A percentile compares a stretch with the other conserved stretches of the same genome.
phyloP scores from a whole-genome alignment of 2,113 vertebrate genomes.

The Uropsilus gracilis region DNA sequence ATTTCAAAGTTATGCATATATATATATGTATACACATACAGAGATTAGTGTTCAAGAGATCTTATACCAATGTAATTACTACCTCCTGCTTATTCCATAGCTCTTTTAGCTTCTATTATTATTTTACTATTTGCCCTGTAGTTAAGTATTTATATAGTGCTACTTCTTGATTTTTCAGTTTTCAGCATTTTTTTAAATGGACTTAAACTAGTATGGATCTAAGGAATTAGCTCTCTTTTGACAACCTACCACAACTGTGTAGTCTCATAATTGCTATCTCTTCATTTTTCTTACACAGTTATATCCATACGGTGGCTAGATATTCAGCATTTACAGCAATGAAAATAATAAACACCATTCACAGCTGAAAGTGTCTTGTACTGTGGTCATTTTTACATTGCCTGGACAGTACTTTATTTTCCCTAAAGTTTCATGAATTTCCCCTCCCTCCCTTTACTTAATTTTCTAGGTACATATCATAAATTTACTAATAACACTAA shows the following conservation, averaged over 20 bases:
- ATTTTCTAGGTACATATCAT: background rate
- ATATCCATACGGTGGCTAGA: background rate
- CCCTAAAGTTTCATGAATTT: background rate
- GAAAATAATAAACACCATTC: background rate
- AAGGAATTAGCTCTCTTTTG: background rate
- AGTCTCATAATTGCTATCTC: background rate
- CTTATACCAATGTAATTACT: background rate
- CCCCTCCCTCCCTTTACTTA: background rate
- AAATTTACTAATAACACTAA: background rate
- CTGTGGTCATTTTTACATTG: constrained; percentile 35
- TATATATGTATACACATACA: too few species aligned
- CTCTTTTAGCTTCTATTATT: background rate
- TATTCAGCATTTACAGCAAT: background rate
- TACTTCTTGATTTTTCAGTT: constrained; percentile 21
- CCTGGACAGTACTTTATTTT: background rate
- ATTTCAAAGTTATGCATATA: background rate
- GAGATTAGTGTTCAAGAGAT: background rate
- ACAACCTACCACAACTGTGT: background rate
- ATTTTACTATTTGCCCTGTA: background rate
- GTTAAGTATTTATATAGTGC: background rate
- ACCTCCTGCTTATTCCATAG: background rate
- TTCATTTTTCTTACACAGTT: background rate
- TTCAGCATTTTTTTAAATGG: constrained; percentile 18
- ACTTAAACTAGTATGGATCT: background rate
- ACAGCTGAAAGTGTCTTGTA: background rate